Evolutionary conservation across 2,797 vertebrate genomes (phyloP).

Genomic region (Myotis vivesi): DNA sequence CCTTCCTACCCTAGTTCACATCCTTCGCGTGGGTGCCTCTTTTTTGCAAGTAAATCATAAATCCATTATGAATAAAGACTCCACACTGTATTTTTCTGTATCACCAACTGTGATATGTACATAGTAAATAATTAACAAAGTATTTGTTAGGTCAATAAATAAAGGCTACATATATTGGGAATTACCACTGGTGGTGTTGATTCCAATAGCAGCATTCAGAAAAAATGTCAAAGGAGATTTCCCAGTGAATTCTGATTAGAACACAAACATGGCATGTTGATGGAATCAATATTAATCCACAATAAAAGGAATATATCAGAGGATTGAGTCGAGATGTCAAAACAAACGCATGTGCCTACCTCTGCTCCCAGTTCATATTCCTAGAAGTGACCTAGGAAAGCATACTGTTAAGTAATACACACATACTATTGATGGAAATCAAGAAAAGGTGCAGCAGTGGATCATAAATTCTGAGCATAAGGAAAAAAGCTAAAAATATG

Average conservation of each 20-base stretch:
- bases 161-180: slow-evolving; percentile 15
- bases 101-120: neutral
- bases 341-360: neutral
- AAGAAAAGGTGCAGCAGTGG: neutral
- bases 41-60: neutral
- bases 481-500: neutral
- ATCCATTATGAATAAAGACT: neutral
- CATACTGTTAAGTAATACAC: neutral
- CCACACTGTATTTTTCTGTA: neutral
- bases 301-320: neutral
- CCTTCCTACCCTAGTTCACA: neutral
- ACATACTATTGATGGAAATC: neutral
- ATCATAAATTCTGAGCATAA: neutral
- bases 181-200: neutral
- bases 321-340: neutral
- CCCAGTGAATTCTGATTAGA: neutral
- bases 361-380: neutral
- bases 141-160: slow-evolving; percentile 23
- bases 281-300: neutral
- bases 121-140: neutral
- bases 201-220: neutral
- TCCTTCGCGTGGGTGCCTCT: neutral
- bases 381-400: neutral
- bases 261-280: neutral
- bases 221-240: neutral